These are phyloP conservation scores for Carpatolechia fugitivella DNA, from an alignment of 2,888 invertebrate genomes.

Conservation along the genomic window DNA sequence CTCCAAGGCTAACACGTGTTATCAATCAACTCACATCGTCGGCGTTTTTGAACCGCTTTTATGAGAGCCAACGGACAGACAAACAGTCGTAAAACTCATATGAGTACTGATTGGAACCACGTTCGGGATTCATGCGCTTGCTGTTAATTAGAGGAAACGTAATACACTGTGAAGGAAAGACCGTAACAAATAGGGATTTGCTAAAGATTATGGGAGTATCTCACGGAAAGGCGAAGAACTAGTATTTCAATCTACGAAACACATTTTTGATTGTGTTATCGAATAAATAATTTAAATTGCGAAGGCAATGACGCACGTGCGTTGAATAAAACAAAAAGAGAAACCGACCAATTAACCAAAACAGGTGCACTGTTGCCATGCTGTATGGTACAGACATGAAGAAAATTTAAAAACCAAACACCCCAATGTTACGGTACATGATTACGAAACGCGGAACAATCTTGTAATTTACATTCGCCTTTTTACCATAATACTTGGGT, in stretches of 20 bases:
- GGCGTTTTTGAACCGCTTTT: constrained; percentile 59
- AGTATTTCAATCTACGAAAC: neutral
- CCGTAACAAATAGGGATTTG: constrained; percentile 29
- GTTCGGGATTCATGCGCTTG: constrained; percentile 51
- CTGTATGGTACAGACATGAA: constrained; percentile 2
- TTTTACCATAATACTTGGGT: constrained; percentile 32
- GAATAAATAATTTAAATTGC: neutral
- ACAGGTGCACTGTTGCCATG: constrained; percentile 6
- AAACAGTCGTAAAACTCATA: constrained; percentile 68
- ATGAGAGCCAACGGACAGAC: constrained; percentile 59
- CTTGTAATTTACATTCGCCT: constrained; percentile 35
- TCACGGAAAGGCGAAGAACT: neutral
- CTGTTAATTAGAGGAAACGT: constrained; percentile 68
- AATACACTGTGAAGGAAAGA: constrained; percentile 46
- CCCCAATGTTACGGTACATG: constrained; percentile 17
- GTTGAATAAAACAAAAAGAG: neutral
- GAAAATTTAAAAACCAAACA: constrained; percentile 12
- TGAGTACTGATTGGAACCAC: constrained; percentile 69
- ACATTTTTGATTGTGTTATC: neutral
- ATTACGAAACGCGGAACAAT: constrained; percentile 35
- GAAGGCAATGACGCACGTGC: neutral
- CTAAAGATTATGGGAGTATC: constrained; percentile 1
- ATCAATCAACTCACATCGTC: constrained; percentile 59
- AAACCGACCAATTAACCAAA: neutral
- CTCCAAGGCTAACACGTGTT: constrained; percentile 56